Percentiles rank a stretch among this genome's conserved stretches.
These are phyloP conservation scores for Tokudaia muenninki DNA, from an alignment of 2,797 vertebrate species.

Conservation along the genomic window DNA sequence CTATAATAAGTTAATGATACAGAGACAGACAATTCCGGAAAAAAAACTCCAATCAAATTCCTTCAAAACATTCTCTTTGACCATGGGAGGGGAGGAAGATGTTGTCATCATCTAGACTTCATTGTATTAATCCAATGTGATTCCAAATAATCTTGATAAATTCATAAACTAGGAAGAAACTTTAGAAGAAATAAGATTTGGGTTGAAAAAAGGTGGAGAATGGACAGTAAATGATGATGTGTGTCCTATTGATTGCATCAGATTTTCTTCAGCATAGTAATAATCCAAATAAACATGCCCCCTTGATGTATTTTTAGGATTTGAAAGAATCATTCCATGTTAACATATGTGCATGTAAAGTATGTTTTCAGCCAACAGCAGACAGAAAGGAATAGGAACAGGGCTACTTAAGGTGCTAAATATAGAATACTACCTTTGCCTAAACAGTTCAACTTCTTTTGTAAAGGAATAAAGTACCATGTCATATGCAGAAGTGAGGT, in stretches of 20 bases:
- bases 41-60: neutral
- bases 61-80: constrained; percentile 25
- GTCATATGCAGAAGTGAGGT: neutral
- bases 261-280: neutral
- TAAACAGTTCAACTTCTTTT: neutral
- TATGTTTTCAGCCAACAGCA: neutral
- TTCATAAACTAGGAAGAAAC: constrained; percentile 1
- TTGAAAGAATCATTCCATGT: neutral
- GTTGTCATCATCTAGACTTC: neutral
- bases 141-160: neutral
- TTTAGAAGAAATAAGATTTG: constrained; percentile 5
- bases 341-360: neutral
- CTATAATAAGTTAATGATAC: constrained; percentile 2
- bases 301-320: neutral
- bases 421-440: neutral
- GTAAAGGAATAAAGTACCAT: neutral
- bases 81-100: neutral
- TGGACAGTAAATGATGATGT: neutral
- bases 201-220: neutral
- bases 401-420: neutral
- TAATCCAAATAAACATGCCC: neutral
- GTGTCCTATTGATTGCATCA: neutral
- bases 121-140: neutral
- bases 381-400: neutral
- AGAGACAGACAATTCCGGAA: neutral